These are phyloP conservation scores for Rhodeus uyekii DNA, from an alignment of 2,797 vertebrate genomes.

Conservation along the genomic window DNA sequence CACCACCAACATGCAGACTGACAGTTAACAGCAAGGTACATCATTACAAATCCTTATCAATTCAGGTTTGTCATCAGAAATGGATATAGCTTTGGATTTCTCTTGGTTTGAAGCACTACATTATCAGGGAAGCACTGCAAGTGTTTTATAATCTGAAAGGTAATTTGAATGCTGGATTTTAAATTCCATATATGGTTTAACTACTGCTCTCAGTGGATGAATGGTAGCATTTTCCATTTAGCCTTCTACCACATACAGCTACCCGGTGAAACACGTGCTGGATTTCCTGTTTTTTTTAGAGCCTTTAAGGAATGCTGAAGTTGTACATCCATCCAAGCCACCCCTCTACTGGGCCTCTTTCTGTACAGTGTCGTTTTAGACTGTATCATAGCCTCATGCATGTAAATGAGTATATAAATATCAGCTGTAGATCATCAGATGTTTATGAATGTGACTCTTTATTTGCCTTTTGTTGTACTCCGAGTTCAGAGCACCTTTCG, in stretches of 20 bases:
- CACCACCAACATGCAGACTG: slow-evolving; percentile 7
- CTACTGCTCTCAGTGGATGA: neutral
- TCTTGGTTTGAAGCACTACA: slow-evolving; percentile 21
- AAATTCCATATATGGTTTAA: slow-evolving; percentile 32
- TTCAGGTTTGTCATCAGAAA: slow-evolving; percentile 27
- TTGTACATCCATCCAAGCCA: slow-evolving; percentile 69
- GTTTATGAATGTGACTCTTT: slow-evolving; percentile 57
- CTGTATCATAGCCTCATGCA: slow-evolving; percentile 63
- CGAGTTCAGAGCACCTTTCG: slow-evolving; percentile 46
- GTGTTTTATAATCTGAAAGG: slow-evolving; percentile 14
- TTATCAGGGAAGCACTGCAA: slow-evolving; percentile 47
- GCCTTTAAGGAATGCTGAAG: slow-evolving; percentile 39
- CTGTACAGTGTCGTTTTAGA: slow-evolving; percentile 62
- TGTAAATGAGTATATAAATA: slow-evolving; percentile 77
- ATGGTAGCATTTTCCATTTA: slow-evolving; percentile 6
- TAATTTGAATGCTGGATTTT: neutral
- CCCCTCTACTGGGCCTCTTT: slow-evolving; percentile 59
- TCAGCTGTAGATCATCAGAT: slow-evolving; percentile 59
- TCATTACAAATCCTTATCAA: slow-evolving; percentile 19
- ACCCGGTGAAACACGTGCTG: neutral
- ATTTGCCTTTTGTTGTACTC: slow-evolving; percentile 64
- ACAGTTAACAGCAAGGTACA: slow-evolving; percentile 41
- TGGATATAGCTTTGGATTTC: neutral
- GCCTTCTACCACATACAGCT: slow-evolving; percentile 6
- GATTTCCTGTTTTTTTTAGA: slow-evolving; percentile 50